phyloP scores from a whole-genome alignment of 2,888 invertebrate species.

The Ypsolopha sequella region DNA sequence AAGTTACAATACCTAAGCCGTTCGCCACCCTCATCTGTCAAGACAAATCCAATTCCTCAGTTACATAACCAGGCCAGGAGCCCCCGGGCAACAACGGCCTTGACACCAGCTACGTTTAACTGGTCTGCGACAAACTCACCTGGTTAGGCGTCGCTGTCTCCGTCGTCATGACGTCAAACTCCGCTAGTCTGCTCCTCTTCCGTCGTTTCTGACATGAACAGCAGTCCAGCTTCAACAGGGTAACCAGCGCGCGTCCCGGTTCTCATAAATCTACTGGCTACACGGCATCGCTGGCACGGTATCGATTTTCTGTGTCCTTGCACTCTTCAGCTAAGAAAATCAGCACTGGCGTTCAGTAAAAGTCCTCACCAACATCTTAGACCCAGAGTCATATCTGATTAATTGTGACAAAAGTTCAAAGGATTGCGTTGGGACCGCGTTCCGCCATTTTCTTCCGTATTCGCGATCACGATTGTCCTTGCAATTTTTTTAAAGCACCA shows the following conservation, averaged over 20 bases:
- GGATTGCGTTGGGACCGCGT: too few species aligned
- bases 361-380: slow-evolving; percentile 39
- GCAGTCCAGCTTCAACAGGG: slow-evolving; percentile 46
- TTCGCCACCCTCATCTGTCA: too few species aligned
- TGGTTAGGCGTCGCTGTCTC: slow-evolving; percentile 66
- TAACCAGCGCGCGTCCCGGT: slow-evolving; percentile 22
- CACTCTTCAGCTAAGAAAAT: slow-evolving; percentile 23
- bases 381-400: background rate
- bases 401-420: too few species aligned
- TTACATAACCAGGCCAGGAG: too few species aligned
- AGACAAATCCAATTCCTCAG: too few species aligned
- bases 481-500: slow-evolving; percentile 6
- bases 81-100: too few species aligned
- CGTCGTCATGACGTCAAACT: slow-evolving; percentile 55
- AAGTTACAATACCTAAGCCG: too few species aligned
- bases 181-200: slow-evolving; percentile 50
- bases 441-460: too few species aligned
- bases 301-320: slow-evolving; percentile 46
- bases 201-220: slow-evolving; percentile 57
- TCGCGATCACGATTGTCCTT: background rate
- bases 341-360: slow-evolving; percentile 16
- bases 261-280: slow-evolving; percentile 16
- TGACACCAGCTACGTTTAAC: too few species aligned
- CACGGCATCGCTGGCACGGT: slow-evolving; percentile 27
- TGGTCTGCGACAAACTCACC: slow-evolving; percentile 26